Conservation (phyloP, 2,113 vertebrate species). For the Myiozetetes cayanensis region DNA sequence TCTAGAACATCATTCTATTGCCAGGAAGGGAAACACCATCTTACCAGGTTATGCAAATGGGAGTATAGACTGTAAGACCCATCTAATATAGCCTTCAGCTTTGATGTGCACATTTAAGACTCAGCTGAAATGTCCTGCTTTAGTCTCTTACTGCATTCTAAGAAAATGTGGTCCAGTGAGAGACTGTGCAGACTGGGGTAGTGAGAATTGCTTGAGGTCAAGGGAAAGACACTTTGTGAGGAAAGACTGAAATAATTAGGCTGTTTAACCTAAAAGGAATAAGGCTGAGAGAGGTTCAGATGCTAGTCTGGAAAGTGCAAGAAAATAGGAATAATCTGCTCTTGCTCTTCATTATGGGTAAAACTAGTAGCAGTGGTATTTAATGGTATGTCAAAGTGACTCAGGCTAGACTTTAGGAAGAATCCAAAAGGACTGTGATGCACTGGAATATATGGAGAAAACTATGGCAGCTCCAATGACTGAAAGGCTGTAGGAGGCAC, state of each 20-base stretch:
- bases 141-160: background rate
- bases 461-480: background rate
- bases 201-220: background rate
- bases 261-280: background rate
- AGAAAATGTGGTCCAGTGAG: background rate
- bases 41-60: background rate
- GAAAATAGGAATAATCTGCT: background rate
- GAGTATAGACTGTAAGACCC: background rate
- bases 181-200: background rate
- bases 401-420: background rate
- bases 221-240: background rate
- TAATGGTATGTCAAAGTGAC: background rate
- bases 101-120: background rate
- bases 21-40: background rate
- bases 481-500: background rate
- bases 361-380: background rate
- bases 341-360: background rate
- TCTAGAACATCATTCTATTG: fast-evolving
- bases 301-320: background rate
- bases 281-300: background rate
- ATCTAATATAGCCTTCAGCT: background rate
- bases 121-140: background rate
- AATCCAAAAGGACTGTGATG: background rate
- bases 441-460: background rate
- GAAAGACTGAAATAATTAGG: background rate